phyloP scores from a whole-genome alignment of 2,888 invertebrate species.

The Diaphora mendica region DNA sequence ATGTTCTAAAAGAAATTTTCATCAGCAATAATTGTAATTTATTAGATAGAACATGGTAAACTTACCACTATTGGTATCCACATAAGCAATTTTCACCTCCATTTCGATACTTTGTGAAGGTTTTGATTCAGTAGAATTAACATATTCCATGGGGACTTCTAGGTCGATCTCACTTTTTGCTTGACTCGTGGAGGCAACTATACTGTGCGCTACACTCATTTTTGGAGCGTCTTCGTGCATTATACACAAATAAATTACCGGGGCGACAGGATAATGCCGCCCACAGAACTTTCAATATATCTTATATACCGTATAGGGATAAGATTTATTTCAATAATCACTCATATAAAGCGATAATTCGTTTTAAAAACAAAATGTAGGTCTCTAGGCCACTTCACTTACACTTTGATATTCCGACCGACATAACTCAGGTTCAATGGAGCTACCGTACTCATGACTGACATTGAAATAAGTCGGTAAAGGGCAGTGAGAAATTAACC shows the following conservation, averaged over 20 bases:
- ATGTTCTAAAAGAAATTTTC: slow-evolving; percentile 7
- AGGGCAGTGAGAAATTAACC: slow-evolving; percentile 84
- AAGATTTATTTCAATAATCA: slow-evolving; percentile 88
- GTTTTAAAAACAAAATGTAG: slow-evolving; percentile 89
- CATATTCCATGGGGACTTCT: slow-evolving; percentile 80
- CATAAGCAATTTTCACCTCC: slow-evolving; percentile 88
- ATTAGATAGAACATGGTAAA: slow-evolving; percentile 52
- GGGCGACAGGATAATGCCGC: slow-evolving; percentile 71
- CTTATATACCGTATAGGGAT: slow-evolving; percentile 78
- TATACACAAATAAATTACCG: slow-evolving; percentile 79
- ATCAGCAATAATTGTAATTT: slow-evolving; percentile 19
- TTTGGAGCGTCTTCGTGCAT: slow-evolving; percentile 90
- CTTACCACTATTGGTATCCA: slow-evolving; percentile 87
- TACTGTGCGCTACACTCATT: slow-evolving; percentile 89
- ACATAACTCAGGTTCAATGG: slow-evolving; percentile 90
- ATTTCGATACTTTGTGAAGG: slow-evolving; percentile 82
- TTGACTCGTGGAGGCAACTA: slow-evolving; percentile 88
- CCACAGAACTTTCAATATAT: slow-evolving; percentile 65
- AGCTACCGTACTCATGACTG: slow-evolving; percentile 89
- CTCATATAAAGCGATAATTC: slow-evolving; percentile 68
- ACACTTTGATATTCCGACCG: slow-evolving; percentile 92
- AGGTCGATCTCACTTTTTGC: slow-evolving; percentile 78
- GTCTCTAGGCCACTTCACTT: slow-evolving; percentile 96
- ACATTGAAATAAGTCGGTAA: slow-evolving; percentile 87
- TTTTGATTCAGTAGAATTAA: slow-evolving; percentile 80